phyloP scores from a whole-genome alignment of 2,888 invertebrate species.

The Pristionchus japonicus region DNA sequence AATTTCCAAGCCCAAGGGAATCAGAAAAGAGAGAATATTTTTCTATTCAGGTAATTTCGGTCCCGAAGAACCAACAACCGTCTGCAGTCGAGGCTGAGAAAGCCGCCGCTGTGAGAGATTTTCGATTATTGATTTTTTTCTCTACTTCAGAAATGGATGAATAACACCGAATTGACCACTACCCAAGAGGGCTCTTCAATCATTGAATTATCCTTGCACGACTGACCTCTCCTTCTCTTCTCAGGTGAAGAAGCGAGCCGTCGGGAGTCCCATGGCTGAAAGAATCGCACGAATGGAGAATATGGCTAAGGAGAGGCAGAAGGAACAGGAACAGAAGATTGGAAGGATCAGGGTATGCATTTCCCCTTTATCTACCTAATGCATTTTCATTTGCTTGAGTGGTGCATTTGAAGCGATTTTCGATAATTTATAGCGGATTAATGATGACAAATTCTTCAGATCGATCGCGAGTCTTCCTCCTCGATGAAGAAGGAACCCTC shows the following conservation, averaged over 20 bases:
- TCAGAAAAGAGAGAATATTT: not conserved
- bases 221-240: not conserved
- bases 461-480: not conserved
- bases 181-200: not conserved
- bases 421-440: no score
- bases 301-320: slow-evolving; percentile 41
- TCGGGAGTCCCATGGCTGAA: slow-evolving; percentile 36
- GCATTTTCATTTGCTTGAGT: not conserved
- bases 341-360: not conserved
- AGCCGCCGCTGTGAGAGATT: not conserved
- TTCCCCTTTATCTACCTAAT: not conserved
- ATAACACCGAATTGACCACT: no score
- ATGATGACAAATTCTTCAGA: no score
- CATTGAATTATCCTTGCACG: not conserved
- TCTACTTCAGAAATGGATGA: no score
- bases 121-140: no score
- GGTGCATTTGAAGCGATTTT: no score
- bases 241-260: slow-evolving; percentile 30
- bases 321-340: slow-evolving; percentile 24
- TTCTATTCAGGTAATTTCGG: slow-evolving; percentile 27
- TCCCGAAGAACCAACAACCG: slow-evolving; percentile 35
- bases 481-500: not conserved
- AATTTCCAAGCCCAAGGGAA: not conserved
- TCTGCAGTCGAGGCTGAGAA: slow-evolving; percentile 18
- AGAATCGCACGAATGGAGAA: slow-evolving; percentile 44